Conservation (phyloP, 2,797 vertebrate genomes). For the Crenichthys baileyi region DNA sequence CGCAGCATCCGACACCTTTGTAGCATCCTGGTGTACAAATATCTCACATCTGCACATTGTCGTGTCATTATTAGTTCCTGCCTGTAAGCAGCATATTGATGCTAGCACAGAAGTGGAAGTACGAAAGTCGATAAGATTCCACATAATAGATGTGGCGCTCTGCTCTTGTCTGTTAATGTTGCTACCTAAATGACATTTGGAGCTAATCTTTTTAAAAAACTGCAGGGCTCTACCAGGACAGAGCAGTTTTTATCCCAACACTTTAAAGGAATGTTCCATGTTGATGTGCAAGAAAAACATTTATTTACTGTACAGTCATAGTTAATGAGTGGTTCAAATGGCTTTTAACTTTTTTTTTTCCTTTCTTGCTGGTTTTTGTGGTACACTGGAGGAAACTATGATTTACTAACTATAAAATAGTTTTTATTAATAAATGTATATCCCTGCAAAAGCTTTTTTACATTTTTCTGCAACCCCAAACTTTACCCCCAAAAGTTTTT, state of each 20-base stretch:
- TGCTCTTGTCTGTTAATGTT: background rate
- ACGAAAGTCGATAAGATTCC: background rate
- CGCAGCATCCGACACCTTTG: background rate
- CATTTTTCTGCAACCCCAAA: background rate
- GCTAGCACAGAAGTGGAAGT: background rate
- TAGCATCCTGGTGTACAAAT: background rate
- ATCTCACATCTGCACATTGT: background rate
- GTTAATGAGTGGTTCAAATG: background rate
- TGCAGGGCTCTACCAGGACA: background rate
- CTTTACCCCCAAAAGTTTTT: background rate
- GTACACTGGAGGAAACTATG: background rate
- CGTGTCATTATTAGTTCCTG: background rate
- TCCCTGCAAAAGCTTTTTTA: background rate
- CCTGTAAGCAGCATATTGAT: conserved; percentile 7
- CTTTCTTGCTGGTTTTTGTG: background rate
- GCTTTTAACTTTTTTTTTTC: background rate
- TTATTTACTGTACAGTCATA: background rate
- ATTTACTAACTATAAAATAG: too few species aligned
- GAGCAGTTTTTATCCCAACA: background rate
- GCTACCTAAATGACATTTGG: background rate
- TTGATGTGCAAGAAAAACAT: too few species aligned
- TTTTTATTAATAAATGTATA: background rate
- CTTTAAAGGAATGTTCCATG: background rate
- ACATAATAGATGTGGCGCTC: background rate
- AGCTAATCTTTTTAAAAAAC: background rate